Evolutionary conservation across 2,113 vertebrate genomes (phyloP).

Genomic region (Eidolon helvum): DNA sequence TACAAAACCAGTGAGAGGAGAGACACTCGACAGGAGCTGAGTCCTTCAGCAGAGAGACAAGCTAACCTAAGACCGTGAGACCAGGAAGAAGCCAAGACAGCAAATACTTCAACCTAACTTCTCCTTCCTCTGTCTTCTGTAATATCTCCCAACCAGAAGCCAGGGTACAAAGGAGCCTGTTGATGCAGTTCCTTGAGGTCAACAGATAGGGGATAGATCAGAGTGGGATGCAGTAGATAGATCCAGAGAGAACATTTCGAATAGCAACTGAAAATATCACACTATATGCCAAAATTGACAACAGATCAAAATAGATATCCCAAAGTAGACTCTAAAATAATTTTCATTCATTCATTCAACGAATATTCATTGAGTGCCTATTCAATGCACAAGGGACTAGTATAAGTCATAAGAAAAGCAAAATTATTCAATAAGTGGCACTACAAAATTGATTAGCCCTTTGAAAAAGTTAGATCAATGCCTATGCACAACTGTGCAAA

Average conservation of each 20-base stretch:
- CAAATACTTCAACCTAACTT: no score
- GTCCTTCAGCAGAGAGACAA: neutral
- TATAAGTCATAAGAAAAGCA: neutral
- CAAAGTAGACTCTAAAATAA: neutral
- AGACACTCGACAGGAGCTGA: neutral
- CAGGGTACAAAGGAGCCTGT: neutral
- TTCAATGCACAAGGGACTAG: neutral
- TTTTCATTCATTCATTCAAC: neutral
- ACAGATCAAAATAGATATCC: neutral
- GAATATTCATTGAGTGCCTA: neutral
- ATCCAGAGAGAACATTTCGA: neutral
- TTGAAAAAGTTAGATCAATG: neutral
- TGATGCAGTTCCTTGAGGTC: neutral
- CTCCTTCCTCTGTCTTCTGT: neutral
- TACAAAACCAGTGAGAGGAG: neutral
- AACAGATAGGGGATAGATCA: neutral
- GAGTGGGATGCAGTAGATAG: neutral
- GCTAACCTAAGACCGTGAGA: neutral
- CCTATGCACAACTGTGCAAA: neutral
- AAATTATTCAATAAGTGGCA: constrained; percentile 23
- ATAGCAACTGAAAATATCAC: neutral
- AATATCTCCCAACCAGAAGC: neutral
- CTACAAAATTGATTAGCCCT: neutral
- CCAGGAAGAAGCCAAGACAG: neutral
- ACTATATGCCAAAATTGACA: neutral